Evolutionary conservation across 1,140 invertebrate genomes (phyloP).

Genomic region (Drosophila melanogaster): DNA sequence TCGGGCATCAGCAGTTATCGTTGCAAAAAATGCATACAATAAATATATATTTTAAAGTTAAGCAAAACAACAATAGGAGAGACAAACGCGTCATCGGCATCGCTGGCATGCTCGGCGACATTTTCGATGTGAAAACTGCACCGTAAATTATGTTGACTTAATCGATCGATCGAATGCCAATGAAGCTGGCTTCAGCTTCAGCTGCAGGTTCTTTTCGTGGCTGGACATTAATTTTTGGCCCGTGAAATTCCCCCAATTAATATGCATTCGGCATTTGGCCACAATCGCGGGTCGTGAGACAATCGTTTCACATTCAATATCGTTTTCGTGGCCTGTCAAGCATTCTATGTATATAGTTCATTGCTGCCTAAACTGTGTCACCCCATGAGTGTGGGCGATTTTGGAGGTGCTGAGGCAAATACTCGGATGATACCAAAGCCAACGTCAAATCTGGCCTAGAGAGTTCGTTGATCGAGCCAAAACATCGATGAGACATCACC

Average conservation of each 20-base stretch:
- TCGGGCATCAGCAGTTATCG: conserved; percentile 26
- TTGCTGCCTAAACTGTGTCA: conserved; percentile 62
- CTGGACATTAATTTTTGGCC: conserved; percentile 36
- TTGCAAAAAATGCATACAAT: conserved; percentile 33
- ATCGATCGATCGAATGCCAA: conserved; percentile 49
- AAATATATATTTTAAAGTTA: conserved; percentile 7
- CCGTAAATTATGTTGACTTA: conserved; percentile 47
- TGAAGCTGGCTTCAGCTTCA: conserved; percentile 21
- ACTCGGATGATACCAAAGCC: conserved; percentile 11
- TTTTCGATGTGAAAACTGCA: conserved; percentile 52
- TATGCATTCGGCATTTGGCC: conserved; percentile 60
- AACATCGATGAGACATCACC: conserved; percentile 38
- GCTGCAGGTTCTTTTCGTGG: conserved; percentile 36
- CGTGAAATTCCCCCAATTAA: conserved; percentile 64
- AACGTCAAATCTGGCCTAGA: conserved; percentile 48
- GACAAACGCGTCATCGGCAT: conserved; percentile 58
- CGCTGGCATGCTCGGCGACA: conserved; percentile 50
- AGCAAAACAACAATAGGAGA: conserved; percentile 30
- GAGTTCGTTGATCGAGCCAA: conserved; percentile 54
- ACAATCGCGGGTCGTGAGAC: conserved; percentile 52
- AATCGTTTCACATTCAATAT: conserved; percentile 57
- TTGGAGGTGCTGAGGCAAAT: conserved; percentile 10
- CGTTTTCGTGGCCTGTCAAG: conserved; percentile 29
- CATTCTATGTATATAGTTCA: conserved; percentile 72
- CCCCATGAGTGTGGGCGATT: conserved; percentile 48